Conservation (phyloP, 2,888 invertebrate species). For the Capitulum mitella region DNA sequence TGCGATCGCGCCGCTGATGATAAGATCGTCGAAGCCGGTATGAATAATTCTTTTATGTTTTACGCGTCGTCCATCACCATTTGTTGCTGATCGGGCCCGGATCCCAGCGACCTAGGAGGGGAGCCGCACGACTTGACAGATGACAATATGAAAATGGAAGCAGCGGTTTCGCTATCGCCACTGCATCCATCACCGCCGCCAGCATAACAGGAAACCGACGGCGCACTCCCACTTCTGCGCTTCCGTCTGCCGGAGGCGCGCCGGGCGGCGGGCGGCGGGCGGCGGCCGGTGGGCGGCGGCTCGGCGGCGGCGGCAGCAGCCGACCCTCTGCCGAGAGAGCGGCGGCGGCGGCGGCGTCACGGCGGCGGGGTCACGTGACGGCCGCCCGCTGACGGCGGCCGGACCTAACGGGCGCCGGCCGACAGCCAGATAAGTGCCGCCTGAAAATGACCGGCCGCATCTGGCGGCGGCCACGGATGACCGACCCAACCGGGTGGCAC, state of each 20-base stretch:
- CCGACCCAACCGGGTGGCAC: neutral
- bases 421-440: neutral
- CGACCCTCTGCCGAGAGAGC: no score
- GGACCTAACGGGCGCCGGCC: neutral
- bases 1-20: neutral
- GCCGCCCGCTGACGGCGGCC: neutral
- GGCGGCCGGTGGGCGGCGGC: neutral
- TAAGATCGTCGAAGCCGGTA: constrained; percentile 19
- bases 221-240: neutral
- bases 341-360: no score
- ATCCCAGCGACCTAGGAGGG: neutral
- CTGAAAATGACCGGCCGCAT: neutral
- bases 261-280: neutral
- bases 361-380: no score
- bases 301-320: neutral
- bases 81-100: neutral
- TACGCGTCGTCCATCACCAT: constrained; percentile 24
- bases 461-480: neutral
- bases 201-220: neutral
- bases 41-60: constrained; percentile 25
- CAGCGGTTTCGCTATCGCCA: constrained; percentile 6
- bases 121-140: constrained; percentile 11
- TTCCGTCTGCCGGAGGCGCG: no score
- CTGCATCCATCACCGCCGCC: constrained; percentile 11
- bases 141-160: constrained; percentile 25